Evolutionary conservation across 2,797 vertebrate genomes (phyloP).

Genomic region (Cynodonichthys magdalenae): DNA sequence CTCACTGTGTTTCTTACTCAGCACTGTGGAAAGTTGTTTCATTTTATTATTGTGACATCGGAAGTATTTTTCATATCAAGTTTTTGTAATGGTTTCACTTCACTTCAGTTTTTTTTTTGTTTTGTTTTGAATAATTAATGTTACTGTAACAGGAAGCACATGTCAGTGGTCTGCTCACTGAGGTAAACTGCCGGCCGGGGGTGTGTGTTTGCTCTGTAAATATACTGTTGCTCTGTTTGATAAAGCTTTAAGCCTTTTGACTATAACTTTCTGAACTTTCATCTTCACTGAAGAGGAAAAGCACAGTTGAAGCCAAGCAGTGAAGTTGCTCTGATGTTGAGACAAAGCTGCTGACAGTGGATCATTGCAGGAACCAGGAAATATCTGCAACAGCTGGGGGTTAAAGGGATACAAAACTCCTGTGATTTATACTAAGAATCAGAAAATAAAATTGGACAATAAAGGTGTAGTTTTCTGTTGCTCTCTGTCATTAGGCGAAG

Average conservation of each 20-base stretch:
- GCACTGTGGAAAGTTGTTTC: not conserved
- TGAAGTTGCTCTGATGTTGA: not conserved
- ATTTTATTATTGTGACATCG: not conserved
- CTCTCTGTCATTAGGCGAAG: too few relatives aligned
- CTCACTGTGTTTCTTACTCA: not conserved
- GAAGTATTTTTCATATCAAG: too few relatives aligned
- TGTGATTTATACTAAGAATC: too few relatives aligned
- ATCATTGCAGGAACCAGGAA: constrained; percentile 61
- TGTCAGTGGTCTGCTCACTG: constrained; percentile 14
- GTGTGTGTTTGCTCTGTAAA: constrained; percentile 58
- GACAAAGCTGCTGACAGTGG: constrained; percentile 51
- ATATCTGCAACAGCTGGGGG: constrained; percentile 15
- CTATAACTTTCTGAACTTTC: constrained; percentile 45
- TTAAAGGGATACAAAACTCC: constrained; percentile 8
- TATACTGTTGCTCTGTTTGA: constrained; percentile 18
- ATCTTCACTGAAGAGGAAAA: constrained; percentile 21
- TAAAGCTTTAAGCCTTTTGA: constrained; percentile 16
- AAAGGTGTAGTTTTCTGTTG: too few relatives aligned
- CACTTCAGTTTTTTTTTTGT: not conserved
- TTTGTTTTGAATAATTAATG: not conserved
- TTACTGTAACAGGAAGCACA: constrained; percentile 30
- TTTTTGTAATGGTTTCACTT: not conserved
- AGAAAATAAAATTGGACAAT: too few relatives aligned
- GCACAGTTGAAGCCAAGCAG: constrained; percentile 5
- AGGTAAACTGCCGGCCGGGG: constrained; percentile 14